Percentiles rank a stretch among this genome's conserved stretches.
phyloP scores from a whole-genome alignment of 2,113 vertebrate species.

The Isurus oxyrinchus region DNA sequence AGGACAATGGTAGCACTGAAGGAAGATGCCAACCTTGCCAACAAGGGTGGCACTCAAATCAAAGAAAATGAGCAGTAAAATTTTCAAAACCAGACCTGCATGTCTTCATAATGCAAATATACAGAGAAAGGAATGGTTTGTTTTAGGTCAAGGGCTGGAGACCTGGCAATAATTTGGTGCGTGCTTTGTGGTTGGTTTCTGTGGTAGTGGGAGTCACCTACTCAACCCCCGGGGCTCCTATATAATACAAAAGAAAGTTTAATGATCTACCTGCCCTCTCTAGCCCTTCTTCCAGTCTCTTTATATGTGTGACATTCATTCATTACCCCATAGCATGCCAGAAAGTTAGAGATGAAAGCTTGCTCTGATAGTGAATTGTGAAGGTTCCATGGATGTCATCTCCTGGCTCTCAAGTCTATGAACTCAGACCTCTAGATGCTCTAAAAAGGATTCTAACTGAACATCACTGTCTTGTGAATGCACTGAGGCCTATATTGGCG shows the following conservation, averaged over 20 bases:
- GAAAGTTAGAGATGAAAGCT: background rate
- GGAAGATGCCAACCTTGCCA: background rate
- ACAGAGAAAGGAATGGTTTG: background rate
- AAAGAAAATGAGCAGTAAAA: background rate
- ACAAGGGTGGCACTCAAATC: background rate
- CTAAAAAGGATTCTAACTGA: no score
- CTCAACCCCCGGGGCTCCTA: background rate
- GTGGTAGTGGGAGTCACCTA: background rate
- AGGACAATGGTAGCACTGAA: background rate
- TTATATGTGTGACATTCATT: background rate
- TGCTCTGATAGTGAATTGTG: background rate
- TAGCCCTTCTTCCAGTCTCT: background rate
- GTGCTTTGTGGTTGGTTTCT: background rate
- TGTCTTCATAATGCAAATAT: background rate
- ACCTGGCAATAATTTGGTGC: background rate
- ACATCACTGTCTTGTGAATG: no score
- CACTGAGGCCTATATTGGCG: no score
- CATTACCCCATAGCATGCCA: background rate
- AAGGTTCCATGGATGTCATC: no score
- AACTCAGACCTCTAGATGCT: no score
- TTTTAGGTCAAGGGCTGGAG: background rate
- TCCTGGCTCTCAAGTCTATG: no score
- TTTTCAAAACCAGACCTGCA: background rate
- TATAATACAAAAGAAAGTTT: background rate
- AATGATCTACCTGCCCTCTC: background rate